These are phyloP conservation scores for Schizopygopsis malacanthus DNA, from an alignment of 2,797 vertebrate genomes.

Conservation along the genomic window DNA sequence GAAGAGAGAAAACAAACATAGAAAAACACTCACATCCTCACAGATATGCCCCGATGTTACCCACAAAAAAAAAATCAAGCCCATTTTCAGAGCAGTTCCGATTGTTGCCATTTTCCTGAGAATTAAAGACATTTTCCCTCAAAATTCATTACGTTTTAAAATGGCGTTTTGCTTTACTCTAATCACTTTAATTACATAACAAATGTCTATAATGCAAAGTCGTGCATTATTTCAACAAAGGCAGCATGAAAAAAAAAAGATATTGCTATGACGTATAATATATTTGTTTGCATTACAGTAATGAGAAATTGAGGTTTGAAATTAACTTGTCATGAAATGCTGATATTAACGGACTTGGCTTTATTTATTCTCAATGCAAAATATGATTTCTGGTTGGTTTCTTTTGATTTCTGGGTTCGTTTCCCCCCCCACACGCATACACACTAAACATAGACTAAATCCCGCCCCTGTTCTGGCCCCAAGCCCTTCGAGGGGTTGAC, in stretches of 20 bases:
- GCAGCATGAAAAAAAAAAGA: too few species aligned
- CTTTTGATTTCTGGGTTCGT: background rate
- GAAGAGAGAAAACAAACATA: constrained; percentile 10
- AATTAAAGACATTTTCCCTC: background rate
- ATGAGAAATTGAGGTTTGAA: background rate
- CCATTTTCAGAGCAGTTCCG: background rate
- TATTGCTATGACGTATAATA: too few species aligned
- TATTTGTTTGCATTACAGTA: background rate
- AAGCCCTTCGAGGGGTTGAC: constrained; percentile 72
- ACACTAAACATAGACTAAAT: constrained; percentile 78
- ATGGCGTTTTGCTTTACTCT: background rate
- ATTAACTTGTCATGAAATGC: background rate
- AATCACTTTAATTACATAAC: background rate
- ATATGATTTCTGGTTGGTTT: background rate
- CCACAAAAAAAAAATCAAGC: background rate
- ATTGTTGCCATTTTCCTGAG: background rate
- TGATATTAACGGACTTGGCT: background rate
- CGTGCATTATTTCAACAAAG: background rate
- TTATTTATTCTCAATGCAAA: background rate
- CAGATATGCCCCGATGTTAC: background rate
- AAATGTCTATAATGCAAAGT: background rate
- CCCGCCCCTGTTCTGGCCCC: constrained; percentile 76
- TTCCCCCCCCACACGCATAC: constrained; percentile 4
- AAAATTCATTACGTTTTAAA: background rate
- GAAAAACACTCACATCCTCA: background rate